phyloP scores from a whole-genome alignment of 2,797 vertebrate species.

The Triplophysa bombifrons region DNA sequence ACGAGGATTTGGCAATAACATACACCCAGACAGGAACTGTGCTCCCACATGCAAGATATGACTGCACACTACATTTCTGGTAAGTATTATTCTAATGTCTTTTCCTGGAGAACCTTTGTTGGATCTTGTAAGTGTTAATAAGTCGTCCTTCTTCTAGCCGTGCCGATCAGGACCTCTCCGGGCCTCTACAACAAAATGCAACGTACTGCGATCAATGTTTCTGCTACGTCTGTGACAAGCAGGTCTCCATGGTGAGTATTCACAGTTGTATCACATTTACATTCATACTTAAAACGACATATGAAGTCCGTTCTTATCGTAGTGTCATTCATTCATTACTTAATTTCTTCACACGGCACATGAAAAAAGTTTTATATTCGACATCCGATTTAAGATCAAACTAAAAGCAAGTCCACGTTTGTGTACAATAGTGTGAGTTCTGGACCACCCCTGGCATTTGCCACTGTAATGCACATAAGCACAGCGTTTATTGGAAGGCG shows the following conservation, averaged over 20 bases:
- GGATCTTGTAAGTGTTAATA: not conserved
- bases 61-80: slow-evolving; percentile 80
- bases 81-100: slow-evolving; percentile 49
- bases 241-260: slow-evolving; percentile 74
- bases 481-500: slow-evolving; percentile 80
- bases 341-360: too few species aligned
- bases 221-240: slow-evolving; percentile 87
- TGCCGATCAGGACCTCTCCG: slow-evolving; percentile 62
- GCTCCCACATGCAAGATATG: slow-evolving; percentile 85
- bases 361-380: too few species aligned
- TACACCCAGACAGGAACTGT: slow-evolving; percentile 78
- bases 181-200: slow-evolving; percentile 70
- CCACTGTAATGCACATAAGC: slow-evolving; percentile 89
- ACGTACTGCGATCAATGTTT: slow-evolving; percentile 82
- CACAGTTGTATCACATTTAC: not conserved
- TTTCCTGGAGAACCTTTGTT: not conserved
- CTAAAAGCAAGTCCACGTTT: not conserved
- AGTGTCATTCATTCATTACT: too few species aligned
- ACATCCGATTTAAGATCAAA: too few species aligned
- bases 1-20: slow-evolving; percentile 82
- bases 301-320: too few species aligned
- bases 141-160: slow-evolving; percentile 65
- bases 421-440: slow-evolving; percentile 70
- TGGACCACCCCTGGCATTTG: slow-evolving; percentile 75
- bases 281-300: not conserved